Conservation (phyloP, 2,113 vertebrate genomes). For the Platichthys stellatus region DNA sequence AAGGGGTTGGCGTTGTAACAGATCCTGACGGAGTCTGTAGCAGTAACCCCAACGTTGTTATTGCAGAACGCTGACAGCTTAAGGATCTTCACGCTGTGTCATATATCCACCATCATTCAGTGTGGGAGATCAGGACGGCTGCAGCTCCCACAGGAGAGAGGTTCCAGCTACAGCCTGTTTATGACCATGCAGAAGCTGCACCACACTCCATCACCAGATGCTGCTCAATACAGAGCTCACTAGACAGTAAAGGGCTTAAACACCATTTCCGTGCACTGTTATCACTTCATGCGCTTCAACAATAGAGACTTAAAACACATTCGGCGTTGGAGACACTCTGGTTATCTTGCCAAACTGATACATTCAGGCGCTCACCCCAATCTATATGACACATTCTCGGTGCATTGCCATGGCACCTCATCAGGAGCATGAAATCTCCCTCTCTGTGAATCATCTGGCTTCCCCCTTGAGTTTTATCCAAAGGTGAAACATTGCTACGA, state of each 20-base stretch:
- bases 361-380: slow-evolving; percentile 26
- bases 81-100: background rate
- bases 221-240: slow-evolving; percentile 20
- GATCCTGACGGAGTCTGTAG: slow-evolving; percentile 7
- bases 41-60: background rate
- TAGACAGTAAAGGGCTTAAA: slow-evolving; percentile 3
- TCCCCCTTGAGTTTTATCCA: slow-evolving; percentile 36
- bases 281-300: background rate
- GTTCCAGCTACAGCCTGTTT: background rate
- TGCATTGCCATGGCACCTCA: slow-evolving; percentile 26
- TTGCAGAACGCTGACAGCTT: too few relatives aligned
- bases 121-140: slow-evolving; percentile 5
- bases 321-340: slow-evolving; percentile 17
- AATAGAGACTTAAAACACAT: slow-evolving; percentile 19
- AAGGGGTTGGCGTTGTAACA: slow-evolving; percentile 11
- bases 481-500: slow-evolving; percentile 55
- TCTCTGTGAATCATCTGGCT: slow-evolving; percentile 50
- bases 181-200: slow-evolving; percentile 8
- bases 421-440: slow-evolving; percentile 32
- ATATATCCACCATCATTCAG: background rate
- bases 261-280: slow-evolving; percentile 13
- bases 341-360: slow-evolving; percentile 47
- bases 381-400: slow-evolving; percentile 40
- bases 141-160: slow-evolving; percentile 1
- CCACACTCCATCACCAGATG: slow-evolving; percentile 3